Conservation (phyloP, 2,113 vertebrate species). For the Aviceda subcristata region DNA sequence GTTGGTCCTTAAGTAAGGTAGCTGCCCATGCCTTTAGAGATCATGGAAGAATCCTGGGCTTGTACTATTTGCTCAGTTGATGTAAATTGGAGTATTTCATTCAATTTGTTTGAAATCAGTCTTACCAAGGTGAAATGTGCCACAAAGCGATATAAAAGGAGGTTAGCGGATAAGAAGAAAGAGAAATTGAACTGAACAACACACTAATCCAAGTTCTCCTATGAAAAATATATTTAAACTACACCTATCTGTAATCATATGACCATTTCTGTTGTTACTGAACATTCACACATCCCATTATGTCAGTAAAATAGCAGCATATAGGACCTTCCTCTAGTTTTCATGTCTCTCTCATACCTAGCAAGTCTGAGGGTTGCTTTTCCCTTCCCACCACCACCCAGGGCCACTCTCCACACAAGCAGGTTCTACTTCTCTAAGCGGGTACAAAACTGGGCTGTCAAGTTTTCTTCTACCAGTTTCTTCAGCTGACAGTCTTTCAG, state of each 20-base stretch:
- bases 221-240: background rate
- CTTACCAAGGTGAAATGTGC: background rate
- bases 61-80: background rate
- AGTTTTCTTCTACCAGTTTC: background rate
- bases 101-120: background rate
- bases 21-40: background rate
- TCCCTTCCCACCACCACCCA: background rate
- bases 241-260: background rate
- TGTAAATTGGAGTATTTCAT: background rate
- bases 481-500: background rate
- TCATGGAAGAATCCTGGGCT: background rate
- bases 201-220: background rate
- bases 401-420: background rate
- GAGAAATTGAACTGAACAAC: background rate
- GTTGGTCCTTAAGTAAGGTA: background rate
- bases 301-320: background rate
- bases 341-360: rapidly evolving
- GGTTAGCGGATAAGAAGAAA: background rate
- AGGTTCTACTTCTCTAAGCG: background rate
- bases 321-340: background rate
- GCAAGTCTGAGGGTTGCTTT: background rate
- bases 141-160: background rate
- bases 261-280: background rate
- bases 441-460: background rate
- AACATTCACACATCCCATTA: background rate